Evolutionary conservation across 1,140 invertebrate species (phyloP), one percentile per base, ranked within the genome.

Genomic region (Camponotus pennsylvanicus): DNA sequence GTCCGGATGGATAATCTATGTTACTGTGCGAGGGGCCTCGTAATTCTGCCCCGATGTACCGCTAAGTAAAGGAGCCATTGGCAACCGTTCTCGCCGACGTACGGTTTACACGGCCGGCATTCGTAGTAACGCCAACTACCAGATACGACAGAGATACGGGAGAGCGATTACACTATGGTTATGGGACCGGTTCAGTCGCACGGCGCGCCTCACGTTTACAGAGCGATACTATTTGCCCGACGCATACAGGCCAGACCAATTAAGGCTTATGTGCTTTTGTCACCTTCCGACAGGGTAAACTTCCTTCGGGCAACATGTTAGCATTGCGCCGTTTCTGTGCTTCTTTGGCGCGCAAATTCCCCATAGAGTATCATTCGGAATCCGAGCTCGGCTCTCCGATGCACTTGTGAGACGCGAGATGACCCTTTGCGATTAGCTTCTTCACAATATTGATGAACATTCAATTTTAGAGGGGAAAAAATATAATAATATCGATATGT

Each of bases 221-320:
- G 57, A 82, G 70, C 70, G 88, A 86, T 86, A 89, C 83, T 89
- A 89, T 89, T 89, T 89, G 88, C 70, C 63, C 49, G 45, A 52
- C 3, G 87, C 73, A 89, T 73, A 88, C 88, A 88, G 79, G 52
- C 79, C 69, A 49, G 84, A 79, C 69, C 87, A 89, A 89, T 89
- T 89, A 89, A 89, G 87, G 83, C 87, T 82, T 89, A 89, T 89
- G 76, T 89, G 88, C 83, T 89, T 89, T 89, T 89, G 87, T 89
- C 87, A 86, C 87, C 76, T 89, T 80, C 49, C 83, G 70, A 18
- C 76, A 80, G 63, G 57, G 77, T 84, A 89, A 89, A 89, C 87
- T 82, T 66, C 67, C 57, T 85, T 57, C 73, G 37, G 55, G 55
- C 61, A 88, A 71, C 37, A 42, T 78, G 76, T 69, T 55, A 83